Conservation (phyloP, 2,797 vertebrate genomes). For the Gymnopithys bicolor region DNA sequence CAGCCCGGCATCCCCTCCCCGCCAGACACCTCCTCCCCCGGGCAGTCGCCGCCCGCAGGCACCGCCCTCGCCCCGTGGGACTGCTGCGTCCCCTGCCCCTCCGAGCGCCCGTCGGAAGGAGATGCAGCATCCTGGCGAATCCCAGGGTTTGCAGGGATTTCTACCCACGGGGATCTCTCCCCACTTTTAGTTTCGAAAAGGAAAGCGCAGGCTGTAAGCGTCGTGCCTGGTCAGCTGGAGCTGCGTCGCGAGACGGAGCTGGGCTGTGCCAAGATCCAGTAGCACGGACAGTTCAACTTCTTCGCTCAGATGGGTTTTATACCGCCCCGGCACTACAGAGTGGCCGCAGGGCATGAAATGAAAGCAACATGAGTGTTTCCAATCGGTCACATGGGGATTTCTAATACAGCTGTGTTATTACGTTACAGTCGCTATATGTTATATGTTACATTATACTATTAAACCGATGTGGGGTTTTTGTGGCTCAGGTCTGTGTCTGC, state of each 20-base stretch:
- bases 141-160: fast-evolving
- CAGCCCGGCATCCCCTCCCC: not conserved
- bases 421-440: not conserved
- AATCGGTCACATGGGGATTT: not conserved
- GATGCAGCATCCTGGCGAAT: fast-evolving
- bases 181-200: fast-evolving
- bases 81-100: fast-evolving
- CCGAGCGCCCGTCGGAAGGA: not conserved
- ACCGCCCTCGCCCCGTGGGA: not conserved
- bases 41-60: not conserved
- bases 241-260: too few species aligned
- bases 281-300: fast-evolving
- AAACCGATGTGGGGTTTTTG: not conserved
- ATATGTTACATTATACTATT: not conserved
- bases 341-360: not conserved
- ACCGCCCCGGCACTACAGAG: fast-evolving
- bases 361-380: not conserved
- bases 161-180: fast-evolving
- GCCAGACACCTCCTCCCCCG: not conserved
- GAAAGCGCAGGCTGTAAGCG: not conserved
- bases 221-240: not conserved
- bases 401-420: not conserved
- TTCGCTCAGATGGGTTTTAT: not conserved
- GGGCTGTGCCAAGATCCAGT: not conserved
- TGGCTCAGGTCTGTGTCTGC: not conserved